Percentiles rank a stretch among this genome's conserved stretches.
Conservation (phyloP, 2,797 vertebrate genomes). For the Tauraco hartlaubi region DNA sequence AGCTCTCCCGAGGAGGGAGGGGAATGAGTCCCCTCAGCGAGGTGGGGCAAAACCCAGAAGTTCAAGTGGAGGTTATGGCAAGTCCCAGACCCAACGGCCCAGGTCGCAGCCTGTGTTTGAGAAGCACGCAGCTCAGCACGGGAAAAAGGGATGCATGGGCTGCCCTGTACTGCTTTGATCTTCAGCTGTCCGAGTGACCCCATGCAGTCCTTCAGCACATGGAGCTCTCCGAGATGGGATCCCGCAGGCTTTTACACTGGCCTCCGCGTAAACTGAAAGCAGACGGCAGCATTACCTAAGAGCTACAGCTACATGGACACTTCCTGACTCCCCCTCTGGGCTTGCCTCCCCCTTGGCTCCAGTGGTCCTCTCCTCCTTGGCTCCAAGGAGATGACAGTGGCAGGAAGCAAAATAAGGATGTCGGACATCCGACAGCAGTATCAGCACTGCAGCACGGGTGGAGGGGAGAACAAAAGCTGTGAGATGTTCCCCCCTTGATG, state of each 20-base stretch:
- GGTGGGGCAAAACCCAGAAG: not conserved
- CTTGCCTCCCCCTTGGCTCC: not conserved
- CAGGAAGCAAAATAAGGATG: not conserved
- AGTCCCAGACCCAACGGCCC: fast-evolving
- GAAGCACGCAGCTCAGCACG: not conserved
- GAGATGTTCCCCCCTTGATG: not conserved
- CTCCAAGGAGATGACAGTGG: not conserved
- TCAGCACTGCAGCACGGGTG: too few relatives aligned
- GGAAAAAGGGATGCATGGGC: not conserved
- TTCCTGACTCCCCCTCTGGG: fast-evolving
- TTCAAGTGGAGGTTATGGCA: not conserved
- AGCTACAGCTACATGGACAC: fast-evolving
- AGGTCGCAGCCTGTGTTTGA: not conserved
- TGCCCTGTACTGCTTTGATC: not conserved
- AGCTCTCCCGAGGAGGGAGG: not conserved
- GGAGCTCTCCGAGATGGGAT: not conserved
- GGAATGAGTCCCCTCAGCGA: not conserved
- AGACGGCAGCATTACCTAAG: fast-evolving
- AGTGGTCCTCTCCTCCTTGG: not conserved
- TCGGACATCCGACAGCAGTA: not conserved
- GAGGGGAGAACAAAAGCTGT: not conserved
- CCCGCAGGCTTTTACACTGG: fast-evolving
- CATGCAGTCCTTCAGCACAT: not conserved
- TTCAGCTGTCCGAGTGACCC: not conserved
- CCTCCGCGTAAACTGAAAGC: not conserved